phyloP scores from a whole-genome alignment of 1,140 invertebrate genomes.

The Caenorhabditis remanei region DNA sequence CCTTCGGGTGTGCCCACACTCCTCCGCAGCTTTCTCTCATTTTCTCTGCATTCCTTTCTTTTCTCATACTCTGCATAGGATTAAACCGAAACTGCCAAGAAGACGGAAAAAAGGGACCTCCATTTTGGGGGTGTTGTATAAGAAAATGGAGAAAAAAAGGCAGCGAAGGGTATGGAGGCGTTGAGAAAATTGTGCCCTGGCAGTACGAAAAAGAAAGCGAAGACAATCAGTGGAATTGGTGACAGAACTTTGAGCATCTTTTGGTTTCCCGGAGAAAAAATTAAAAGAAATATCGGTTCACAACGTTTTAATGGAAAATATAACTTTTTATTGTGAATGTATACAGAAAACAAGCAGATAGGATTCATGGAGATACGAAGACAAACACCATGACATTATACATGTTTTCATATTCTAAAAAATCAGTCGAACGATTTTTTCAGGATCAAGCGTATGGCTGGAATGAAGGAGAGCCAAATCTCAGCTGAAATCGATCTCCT shows the following conservation, averaged over 20 bases:
- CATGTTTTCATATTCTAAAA: too few species aligned
- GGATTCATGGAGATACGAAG: too few species aligned
- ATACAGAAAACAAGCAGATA: too few species aligned
- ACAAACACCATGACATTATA: too few species aligned
- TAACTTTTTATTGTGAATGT: too few species aligned
- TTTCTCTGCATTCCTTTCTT: neutral
- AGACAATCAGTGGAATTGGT: neutral
- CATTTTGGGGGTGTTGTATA: neutral
- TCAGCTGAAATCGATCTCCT: conserved; percentile 99
- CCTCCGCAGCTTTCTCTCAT: neutral
- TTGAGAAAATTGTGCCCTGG: neutral
- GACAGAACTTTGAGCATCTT: neutral
- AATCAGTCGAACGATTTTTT: conserved; percentile 64
- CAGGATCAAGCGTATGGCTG: conserved; percentile 98
- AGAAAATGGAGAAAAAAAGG: neutral
- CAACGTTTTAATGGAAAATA: too few species aligned
- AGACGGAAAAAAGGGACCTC: neutral
- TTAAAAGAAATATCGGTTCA: too few species aligned
- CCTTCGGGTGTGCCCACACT: conserved; percentile 4
- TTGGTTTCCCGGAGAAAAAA: too few species aligned
- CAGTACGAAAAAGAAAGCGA: neutral
- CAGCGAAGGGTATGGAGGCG: neutral
- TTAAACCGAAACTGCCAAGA: conserved; percentile 6
- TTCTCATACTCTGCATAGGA: neutral
- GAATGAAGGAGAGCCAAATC: conserved; percentile 99